Percentiles rank a stretch among this genome's conserved stretches.
Evolutionary conservation across 2,113 vertebrate genomes (phyloP).

Genomic region (Stictonetta naevosa): DNA sequence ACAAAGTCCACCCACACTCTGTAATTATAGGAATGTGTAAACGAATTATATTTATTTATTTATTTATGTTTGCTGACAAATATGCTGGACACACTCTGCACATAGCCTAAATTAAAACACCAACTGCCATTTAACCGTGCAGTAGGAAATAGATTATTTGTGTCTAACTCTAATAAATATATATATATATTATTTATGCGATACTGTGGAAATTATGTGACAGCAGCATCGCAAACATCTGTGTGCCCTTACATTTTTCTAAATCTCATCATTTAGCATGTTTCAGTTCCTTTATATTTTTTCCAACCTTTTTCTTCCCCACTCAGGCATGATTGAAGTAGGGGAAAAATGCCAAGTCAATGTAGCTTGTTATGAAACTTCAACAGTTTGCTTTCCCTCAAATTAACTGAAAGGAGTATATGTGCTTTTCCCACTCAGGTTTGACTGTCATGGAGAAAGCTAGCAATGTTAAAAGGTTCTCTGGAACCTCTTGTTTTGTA

Average conservation of each 20-base stretch:
- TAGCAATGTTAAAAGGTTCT: neutral
- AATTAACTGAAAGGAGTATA: neutral
- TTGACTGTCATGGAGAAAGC: neutral
- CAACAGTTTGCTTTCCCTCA: neutral
- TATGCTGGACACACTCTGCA: fast-evolving
- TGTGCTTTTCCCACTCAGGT: neutral
- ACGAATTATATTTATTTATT: neutral
- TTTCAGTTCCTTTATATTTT: neutral
- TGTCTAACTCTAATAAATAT: neutral
- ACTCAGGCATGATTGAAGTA: neutral
- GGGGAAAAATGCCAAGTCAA: neutral
- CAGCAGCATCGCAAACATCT: neutral
- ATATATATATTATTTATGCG: neutral
- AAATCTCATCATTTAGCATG: neutral
- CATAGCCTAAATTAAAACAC: constrained; percentile 20
- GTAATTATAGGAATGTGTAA: neutral
- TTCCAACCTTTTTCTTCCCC: neutral
- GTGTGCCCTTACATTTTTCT: neutral
- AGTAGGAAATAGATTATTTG: neutral
- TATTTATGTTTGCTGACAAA: neutral
- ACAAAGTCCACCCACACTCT: neutral
- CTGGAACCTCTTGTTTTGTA: neutral
- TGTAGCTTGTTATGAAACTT: neutral
- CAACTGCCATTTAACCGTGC: neutral
- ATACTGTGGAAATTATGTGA: neutral